Evolutionary conservation across 2,888 invertebrate species (phyloP).

Genomic region (Tipula lateralis): DNA sequence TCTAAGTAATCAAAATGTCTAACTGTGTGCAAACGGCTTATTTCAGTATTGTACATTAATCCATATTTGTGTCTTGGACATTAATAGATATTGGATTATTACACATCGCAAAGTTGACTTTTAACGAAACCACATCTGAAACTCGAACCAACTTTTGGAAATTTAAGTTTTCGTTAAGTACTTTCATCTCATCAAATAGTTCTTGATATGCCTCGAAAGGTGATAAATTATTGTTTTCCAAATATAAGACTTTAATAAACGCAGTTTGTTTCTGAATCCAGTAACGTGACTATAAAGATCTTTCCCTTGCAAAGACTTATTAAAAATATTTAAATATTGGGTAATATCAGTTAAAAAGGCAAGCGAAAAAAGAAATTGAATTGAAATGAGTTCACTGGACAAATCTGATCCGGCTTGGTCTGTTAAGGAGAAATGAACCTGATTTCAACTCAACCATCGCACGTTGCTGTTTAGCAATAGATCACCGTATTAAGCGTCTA

Average conservation of each 20-base stretch:
- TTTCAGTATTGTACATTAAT: too few species aligned
- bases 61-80: background rate
- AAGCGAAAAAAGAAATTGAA: too few species aligned
- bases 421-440: slow-evolving; percentile 32
- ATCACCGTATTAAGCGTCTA: slow-evolving; percentile 33
- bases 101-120: background rate
- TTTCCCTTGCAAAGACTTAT: slow-evolving; percentile 14
- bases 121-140: slow-evolving; percentile 2
- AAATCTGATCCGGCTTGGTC: background rate
- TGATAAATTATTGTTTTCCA: background rate
- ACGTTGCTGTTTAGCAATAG: slow-evolving; percentile 35
- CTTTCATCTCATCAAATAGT: too few species aligned
- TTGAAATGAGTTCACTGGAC: too few species aligned
- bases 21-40: background rate
- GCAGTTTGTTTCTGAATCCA: too few species aligned
- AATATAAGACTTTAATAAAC: too few species aligned
- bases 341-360: too few species aligned
- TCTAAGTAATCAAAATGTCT: background rate
- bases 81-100: slow-evolving; percentile 13
- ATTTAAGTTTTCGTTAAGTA: too few species aligned
- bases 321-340: slow-evolving; percentile 25
- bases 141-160: background rate
- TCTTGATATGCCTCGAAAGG: too few species aligned
- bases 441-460: slow-evolving; percentile 35
- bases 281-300: slow-evolving; percentile 25